Evolutionary conservation across 2,888 invertebrate genomes (phyloP), one percentile per base, ranked within the genome.

Genomic region (Temnothorax rugatulus): DNA sequence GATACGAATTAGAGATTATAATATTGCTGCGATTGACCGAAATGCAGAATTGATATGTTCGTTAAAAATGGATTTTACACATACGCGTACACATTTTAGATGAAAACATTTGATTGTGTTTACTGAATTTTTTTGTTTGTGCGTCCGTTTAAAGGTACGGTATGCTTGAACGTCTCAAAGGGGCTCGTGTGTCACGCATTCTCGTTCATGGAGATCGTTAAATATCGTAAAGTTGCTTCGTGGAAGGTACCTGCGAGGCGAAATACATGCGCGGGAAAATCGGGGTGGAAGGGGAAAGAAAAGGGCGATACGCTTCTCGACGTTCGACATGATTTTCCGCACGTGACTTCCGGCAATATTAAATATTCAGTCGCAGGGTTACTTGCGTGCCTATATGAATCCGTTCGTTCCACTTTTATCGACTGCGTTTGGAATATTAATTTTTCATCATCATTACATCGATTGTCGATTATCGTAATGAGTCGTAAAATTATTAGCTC

Each of bases 291-390:
- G 18, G 13, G 4, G 4, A 44, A n/a, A 9, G 25, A 13, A 29
- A 47, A 66, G 25, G 38, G 25, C 69, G 79, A 68, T 68, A 57
- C 44, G 44, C 41, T 34, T 13, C 34, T 59, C 69, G 69, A 69
- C 52, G 52, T 41, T 47, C 34, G 57, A 59, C 69, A 71, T 47
- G 79, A 59, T 71, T 71, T 79, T 71, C 71, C 71, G 71, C 71
- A 79, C 59, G 59, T 71, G 79, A 79, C 79, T 77, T 68, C 47
- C 57, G 41, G n/a, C 25, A 47, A 71, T 79, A 59, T 79, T 79
- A 71, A 79, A 79, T 69, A 79, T 79, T 59, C 79, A 79, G 34
- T 71, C 18, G 41, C n/a, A 34, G 79, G 69, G 44, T 59, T 69
- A 69, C 57, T 57, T 47, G 57, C 69, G 44, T 47, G 47, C 34